Evolutionary conservation across 2,888 invertebrate genomes (phyloP), one percentile per base, ranked within the genome.

Genomic region (Zeuzera pyrina): DNA sequence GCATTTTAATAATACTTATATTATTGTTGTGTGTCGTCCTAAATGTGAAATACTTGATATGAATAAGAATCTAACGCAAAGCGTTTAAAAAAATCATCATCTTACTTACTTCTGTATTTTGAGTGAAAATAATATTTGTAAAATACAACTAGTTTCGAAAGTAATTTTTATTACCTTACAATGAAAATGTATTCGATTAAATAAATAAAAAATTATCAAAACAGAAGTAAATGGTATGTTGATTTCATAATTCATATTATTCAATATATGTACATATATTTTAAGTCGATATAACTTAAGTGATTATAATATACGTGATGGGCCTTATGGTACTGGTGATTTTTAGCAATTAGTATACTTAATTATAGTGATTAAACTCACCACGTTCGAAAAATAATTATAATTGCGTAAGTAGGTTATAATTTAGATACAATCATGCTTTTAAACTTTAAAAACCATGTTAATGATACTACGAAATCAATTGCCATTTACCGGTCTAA

Each of bases 331-430:
- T 44, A n/a, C n/a, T n/a, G n/a, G n/a, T n/a, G n/a, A n/a, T n/a
- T n/a, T 43, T 38, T 41, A 37, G 43, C 45, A 39, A 43, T 44
- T 42, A 38, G 27, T 35, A 33, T 41, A 37, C 31, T 33, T 36
- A 32, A 35, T 31, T 12, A 41, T 30, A 72, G 76, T 77, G 73
- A 36, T 65, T 54, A 81, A 81, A 63, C 78, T 76, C 77, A 81
- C 81, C 81, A 81, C 78, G 81, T 81, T 63, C 79, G 60, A 60
- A 43, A 43, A 28, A 19, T 53, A 47, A 41, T 43, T 39, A 42
- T 34, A 43, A 28, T 14, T 24, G n/a, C n/a, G n/a, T n/a, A n/a
- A n/a, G n/a, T n/a, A n/a, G n/a, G n/a, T n/a, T n/a, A n/a, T n/a
- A n/a, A n/a, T n/a, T n/a, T n/a, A n/a, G n/a, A n/a, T n/a, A n/a